phyloP scores from a whole-genome alignment of 2,797 vertebrate species.

The Typhlichthys eigenmanni region DNA sequence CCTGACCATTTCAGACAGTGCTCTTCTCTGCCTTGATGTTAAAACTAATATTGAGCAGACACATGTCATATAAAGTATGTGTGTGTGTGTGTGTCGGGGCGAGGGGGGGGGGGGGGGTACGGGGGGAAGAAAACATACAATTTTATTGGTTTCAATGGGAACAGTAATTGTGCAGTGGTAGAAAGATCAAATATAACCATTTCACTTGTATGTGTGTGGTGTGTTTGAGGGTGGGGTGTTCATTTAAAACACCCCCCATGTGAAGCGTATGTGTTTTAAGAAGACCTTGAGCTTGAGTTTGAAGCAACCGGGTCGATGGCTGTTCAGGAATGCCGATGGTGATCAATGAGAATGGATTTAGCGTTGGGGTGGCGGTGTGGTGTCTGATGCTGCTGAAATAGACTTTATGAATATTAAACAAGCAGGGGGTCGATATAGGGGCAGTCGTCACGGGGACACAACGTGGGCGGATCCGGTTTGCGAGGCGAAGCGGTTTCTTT shows the following conservation, averaged over 20 bases:
- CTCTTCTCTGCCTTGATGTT: constrained; percentile 41
- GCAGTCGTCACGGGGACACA: constrained; percentile 53
- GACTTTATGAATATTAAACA: constrained; percentile 98
- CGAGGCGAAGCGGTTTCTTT: not conserved
- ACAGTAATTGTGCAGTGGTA: constrained; percentile 62
- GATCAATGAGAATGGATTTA: constrained; percentile 98
- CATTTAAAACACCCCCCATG: constrained; percentile 56
- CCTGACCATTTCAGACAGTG: constrained; percentile 15
- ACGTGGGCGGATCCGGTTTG: constrained; percentile 12
- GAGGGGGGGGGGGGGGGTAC: no score
- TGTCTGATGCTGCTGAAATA: constrained; percentile 86
- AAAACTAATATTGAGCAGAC: constrained; percentile 58
- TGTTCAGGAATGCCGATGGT: constrained; percentile 82
- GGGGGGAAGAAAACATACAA: constrained; percentile 38
- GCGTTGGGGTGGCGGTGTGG: constrained; percentile 72
- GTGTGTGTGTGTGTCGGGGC: no score
- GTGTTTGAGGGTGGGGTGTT: constrained; percentile 48
- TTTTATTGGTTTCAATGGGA: constrained; percentile 67
- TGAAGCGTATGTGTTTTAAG: constrained; percentile 66
- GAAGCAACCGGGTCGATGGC: constrained; percentile 74
- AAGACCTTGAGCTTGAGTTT: constrained; percentile 85
- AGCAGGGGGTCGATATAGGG: constrained; percentile 79
- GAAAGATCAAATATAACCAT: constrained; percentile 55
- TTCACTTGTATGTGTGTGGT: not conserved
- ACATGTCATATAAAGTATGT: constrained; percentile 40